These are phyloP conservation scores for Musca domestica DNA, from an alignment of 1,140 invertebrate genomes.

Conservation along the genomic window DNA sequence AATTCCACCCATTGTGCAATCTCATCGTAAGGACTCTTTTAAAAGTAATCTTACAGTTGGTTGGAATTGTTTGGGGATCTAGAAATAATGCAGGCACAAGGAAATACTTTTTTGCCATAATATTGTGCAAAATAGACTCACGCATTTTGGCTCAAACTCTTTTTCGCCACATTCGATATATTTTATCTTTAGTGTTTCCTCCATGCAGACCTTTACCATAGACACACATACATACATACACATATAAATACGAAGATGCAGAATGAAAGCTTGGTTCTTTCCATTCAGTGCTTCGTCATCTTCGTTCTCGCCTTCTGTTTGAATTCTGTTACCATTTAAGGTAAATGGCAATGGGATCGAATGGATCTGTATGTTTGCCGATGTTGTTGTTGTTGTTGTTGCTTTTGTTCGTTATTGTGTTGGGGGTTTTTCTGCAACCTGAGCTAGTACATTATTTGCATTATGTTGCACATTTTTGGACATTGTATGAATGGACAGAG, in stretches of 20 bases:
- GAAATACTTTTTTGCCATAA: conserved; percentile 10
- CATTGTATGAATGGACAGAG: neutral
- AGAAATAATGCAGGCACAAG: neutral
- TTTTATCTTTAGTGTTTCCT: neutral
- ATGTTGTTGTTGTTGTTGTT: neutral
- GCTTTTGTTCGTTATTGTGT: neutral
- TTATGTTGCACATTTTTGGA: neutral
- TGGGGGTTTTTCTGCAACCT: neutral
- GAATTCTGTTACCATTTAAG: neutral
- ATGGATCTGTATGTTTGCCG: neutral
- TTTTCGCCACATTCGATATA: neutral
- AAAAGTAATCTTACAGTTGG: too few relatives aligned
- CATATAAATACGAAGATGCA: too few relatives aligned
- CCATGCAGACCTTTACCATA: neutral
- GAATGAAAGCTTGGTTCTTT: too few relatives aligned
- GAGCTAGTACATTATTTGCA: conserved; percentile 1
- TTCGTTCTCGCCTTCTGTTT: neutral
- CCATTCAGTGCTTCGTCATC: neutral
- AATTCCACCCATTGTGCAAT: too few relatives aligned
- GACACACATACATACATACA: too few relatives aligned
- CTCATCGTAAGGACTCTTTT: too few relatives aligned
- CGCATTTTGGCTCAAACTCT: conserved; percentile 10
- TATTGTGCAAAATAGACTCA: conserved; percentile 21
- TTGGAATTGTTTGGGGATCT: too few relatives aligned
- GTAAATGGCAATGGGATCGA: conserved; percentile 7